Evolutionary conservation across 2,113 vertebrate species (phyloP).

Genomic region (Hyaena hyaena): DNA sequence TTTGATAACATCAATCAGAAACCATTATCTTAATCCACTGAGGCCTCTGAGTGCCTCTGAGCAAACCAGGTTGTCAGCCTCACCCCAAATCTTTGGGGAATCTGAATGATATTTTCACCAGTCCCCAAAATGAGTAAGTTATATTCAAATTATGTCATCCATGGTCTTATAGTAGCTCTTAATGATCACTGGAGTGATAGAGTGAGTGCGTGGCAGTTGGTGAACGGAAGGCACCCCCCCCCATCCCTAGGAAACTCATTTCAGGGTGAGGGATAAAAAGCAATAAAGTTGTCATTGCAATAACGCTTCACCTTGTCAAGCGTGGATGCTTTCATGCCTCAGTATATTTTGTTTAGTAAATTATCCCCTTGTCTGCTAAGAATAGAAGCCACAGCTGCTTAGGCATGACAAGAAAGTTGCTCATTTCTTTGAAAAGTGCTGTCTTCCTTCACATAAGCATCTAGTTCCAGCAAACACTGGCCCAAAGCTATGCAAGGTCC

Average conservation of each 20-base stretch:
- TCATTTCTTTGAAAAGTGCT: constrained; percentile 29
- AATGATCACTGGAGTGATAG: not conserved
- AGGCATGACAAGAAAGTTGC: not conserved
- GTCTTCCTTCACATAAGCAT: not conserved
- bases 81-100: not conserved
- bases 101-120: not conserved
- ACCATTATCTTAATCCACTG: not conserved
- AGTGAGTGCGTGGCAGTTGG: not conserved
- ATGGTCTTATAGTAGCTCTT: not conserved
- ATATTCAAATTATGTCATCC: not conserved
- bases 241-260: not conserved
- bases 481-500: not conserved
- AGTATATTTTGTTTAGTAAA: constrained; percentile 34
- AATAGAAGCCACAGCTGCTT: constrained; percentile 56
- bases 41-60: not conserved
- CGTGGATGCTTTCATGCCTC: not conserved
- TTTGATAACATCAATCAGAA: not conserved
- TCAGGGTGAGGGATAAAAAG: not conserved
- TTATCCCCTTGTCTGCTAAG: constrained; percentile 25
- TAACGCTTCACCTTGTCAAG: not conserved
- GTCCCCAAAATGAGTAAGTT: not conserved
- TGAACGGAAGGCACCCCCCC: not conserved
- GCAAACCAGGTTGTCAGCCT: not conserved
- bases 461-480: not conserved
- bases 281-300: not conserved